Evolutionary conservation across 1,140 invertebrate genomes (phyloP), one percentile per base, ranked within the genome.

Genomic region (Drosophila willistoni): DNA sequence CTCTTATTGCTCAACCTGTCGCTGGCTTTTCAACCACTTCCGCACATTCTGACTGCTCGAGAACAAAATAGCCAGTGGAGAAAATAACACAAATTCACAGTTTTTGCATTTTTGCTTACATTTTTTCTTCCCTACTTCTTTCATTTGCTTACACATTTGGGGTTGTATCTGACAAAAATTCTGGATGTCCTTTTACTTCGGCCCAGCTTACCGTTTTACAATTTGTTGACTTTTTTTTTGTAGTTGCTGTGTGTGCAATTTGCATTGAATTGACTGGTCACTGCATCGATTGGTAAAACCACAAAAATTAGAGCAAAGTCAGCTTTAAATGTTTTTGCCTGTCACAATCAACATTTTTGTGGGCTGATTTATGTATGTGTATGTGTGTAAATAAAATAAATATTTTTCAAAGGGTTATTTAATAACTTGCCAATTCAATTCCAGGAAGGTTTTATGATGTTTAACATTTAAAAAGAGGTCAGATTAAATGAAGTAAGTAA

Each of bases 81-180:
- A 51, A 51, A 51, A 51, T 10, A 12, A 79, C 82, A 86, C 77
- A 80, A 77, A 77, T 83, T 83, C 83, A 86, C 79, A 86, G 69
- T 82, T 86, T 87, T 87, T 87, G 83, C 83, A 87, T 82, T 82
- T 71, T 86, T 66, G 69, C 54, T 73, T 81, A 75, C 66, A 61
- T 47, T 68, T 36, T 4, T 25, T 25, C 25, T 25, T 25, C 0
- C 25, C 57, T 39, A 41, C 47, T 71, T 68, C 41, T 68, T 34
- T 64, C 66, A 39, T 54, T 47, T 19, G 17, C 7, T 19, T 19
- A 51, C 63, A 77, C 42, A 68, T 36, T 71, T 85, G 68, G 63
- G 55, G 47, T 66, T 77, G 70, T 54, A 71, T 86, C 75, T 81
- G 65, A 63, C 63, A 69, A 63, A 72, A 66, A 72, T 44, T 81